Evolutionary conservation across 2,797 vertebrate genomes (phyloP).

Genomic region (Urophycis tenuis): DNA sequence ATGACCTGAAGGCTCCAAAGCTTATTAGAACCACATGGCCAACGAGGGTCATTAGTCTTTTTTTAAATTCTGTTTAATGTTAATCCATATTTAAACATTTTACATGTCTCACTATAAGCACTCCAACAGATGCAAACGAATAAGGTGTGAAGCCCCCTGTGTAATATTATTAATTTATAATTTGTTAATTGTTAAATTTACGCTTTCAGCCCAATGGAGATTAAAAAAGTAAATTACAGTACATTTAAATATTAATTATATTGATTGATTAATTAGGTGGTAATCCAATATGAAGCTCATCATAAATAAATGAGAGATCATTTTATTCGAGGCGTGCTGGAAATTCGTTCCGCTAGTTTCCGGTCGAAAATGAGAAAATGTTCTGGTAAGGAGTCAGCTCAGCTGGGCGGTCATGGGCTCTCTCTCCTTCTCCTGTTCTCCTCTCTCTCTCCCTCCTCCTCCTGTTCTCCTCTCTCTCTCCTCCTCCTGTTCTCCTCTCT

Average conservation of each 20-base stretch:
- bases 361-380: not conserved
- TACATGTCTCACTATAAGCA: not conserved
- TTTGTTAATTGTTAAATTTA: not conserved
- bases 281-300: not conserved
- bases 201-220: not conserved
- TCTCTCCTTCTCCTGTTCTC: no score
- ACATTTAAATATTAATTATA: not conserved
- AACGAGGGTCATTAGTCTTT: not conserved
- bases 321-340: not conserved
- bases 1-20: not conserved
- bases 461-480: no score
- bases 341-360: not conserved
- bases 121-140: not conserved
- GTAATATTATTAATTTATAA: not conserved
- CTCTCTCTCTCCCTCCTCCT: no score
- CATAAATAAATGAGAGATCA: not conserved
- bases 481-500: no score
- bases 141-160: not conserved
- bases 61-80: not conserved
- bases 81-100: not conserved
- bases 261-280: not conserved
- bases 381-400: not conserved
- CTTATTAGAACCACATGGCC: not conserved
- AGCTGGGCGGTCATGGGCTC: no score
- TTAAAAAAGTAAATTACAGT: not conserved